Evolutionary conservation across 2,113 vertebrate species (phyloP).

Genomic region (Aegotheles bennettii): DNA sequence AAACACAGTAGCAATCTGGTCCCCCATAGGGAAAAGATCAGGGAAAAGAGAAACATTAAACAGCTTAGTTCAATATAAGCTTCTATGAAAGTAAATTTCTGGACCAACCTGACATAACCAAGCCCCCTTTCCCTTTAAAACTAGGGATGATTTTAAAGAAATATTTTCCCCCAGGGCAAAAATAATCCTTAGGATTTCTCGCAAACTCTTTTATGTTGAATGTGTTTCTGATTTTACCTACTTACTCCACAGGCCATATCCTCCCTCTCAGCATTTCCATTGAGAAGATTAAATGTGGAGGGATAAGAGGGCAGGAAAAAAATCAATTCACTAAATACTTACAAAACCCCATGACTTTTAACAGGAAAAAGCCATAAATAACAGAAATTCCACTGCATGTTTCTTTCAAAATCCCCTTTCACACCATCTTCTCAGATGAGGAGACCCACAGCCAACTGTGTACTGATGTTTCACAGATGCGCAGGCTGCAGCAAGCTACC

Average conservation of each 20-base stretch:
- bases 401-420: not conserved
- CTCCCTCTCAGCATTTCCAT: not conserved
- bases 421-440: not conserved
- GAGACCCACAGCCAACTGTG: not conserved
- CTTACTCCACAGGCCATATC: not conserved
- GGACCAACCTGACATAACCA: not conserved
- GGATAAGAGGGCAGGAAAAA: not conserved
- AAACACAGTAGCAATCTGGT: not conserved
- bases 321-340: not conserved
- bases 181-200: not conserved
- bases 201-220: not conserved
- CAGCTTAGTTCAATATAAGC: not conserved
- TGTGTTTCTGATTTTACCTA: not conserved
- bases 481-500: not conserved
- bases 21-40: not conserved
- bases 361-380: not conserved
- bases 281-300: not conserved
- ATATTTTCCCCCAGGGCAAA: not conserved
- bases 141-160: not conserved
- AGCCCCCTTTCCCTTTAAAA: not conserved
- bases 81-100: not conserved
- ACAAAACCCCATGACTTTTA: not conserved
- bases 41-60: not conserved
- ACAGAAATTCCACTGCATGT: not conserved
- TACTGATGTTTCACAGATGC: not conserved